Conservation (phyloP, 2,888 invertebrate species). For the Yponomeuta sedellus region DNA sequence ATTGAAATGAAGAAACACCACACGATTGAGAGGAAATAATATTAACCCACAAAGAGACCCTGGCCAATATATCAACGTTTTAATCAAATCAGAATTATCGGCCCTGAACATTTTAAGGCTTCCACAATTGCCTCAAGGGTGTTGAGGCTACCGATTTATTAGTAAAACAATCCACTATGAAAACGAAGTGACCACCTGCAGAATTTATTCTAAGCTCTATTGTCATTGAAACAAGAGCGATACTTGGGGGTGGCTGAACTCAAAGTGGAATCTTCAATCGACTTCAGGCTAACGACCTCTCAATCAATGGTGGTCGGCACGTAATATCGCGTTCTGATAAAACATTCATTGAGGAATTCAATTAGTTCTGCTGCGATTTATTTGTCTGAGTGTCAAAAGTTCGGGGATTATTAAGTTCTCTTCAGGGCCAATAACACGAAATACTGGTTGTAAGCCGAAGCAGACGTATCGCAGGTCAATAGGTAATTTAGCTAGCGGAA, state of each 20-base stretch:
- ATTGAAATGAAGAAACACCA: too few species aligned
- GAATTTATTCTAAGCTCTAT: background rate
- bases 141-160: background rate
- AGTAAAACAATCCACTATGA: background rate
- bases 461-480: background rate
- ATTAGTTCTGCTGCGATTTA: background rate
- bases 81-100: constrained; percentile 5
- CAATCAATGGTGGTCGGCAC: background rate
- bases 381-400: background rate
- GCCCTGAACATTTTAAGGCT: constrained; percentile 3
- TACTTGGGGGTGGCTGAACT: background rate
- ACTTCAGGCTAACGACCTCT: background rate
- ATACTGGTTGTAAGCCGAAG: background rate
- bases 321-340: background rate
- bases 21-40: too few species aligned
- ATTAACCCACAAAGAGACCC: background rate
- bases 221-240: background rate
- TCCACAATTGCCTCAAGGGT: constrained; percentile 9
- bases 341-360: background rate
- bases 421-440: background rate
- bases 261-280: background rate
- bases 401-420: background rate
- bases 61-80: background rate
- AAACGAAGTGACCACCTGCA: too few species aligned
- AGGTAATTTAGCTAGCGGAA: too few species aligned